These are phyloP conservation scores for Tholera decimalis DNA, from an alignment of 2,888 invertebrate species.

Conservation along the genomic window DNA sequence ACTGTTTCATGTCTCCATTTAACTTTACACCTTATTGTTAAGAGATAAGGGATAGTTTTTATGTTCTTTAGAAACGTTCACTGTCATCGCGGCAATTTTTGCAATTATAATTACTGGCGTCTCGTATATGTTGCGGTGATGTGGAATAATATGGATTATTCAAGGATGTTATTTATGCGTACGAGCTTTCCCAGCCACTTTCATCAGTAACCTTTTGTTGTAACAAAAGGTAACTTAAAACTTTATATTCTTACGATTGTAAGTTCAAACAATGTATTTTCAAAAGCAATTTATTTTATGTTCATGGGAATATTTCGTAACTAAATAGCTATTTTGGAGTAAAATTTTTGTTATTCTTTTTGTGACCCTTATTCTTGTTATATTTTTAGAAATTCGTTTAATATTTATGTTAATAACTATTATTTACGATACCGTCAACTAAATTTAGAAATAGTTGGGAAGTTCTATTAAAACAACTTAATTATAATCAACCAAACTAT, in stretches of 20 bases:
- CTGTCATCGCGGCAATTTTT: slow-evolving; percentile 61
- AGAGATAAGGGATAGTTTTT: slow-evolving; percentile 61
- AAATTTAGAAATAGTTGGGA: no score
- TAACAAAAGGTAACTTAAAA: no score
- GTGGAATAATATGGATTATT: slow-evolving; percentile 44
- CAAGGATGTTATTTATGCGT: slow-evolving; percentile 41
- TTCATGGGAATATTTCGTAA: background rate
- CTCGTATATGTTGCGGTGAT: slow-evolving; percentile 59
- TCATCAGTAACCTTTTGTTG: slow-evolving; percentile 11
- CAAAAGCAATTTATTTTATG: background rate
- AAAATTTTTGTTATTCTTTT: no score
- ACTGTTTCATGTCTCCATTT: slow-evolving; percentile 67
- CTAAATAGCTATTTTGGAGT: background rate
- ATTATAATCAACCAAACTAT: no score
- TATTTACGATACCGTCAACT: no score
- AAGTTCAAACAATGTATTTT: background rate
- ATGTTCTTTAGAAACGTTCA: slow-evolving; percentile 52
- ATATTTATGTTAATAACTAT: no score
- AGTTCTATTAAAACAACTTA: no score
- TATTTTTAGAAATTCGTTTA: no score
- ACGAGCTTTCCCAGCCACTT: background rate
- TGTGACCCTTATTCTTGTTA: no score
- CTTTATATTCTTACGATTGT: background rate
- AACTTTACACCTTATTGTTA: slow-evolving; percentile 71
- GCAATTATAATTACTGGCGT: slow-evolving; percentile 56